These are phyloP conservation scores for Biston betularia DNA, from an alignment of 2,888 invertebrate species.

Conservation along the genomic window DNA sequence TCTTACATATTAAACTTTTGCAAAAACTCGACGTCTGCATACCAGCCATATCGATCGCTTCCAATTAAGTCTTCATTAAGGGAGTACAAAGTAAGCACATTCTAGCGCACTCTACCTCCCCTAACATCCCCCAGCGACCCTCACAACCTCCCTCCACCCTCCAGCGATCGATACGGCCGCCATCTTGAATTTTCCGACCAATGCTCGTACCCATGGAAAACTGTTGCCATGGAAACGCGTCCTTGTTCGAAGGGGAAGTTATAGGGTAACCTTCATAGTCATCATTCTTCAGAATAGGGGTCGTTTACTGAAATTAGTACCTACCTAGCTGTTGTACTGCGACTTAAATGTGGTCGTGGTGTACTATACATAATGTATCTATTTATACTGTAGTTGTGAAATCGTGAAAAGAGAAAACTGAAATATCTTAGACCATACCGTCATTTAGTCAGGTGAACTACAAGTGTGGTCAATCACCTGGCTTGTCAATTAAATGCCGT, in stretches of 20 bases:
- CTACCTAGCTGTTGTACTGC: neutral
- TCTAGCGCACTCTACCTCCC: slow-evolving; percentile 61
- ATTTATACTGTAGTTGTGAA: no score
- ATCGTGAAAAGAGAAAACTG: no score
- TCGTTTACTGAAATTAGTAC: slow-evolving; percentile 30
- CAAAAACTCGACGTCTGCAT: slow-evolving; percentile 1
- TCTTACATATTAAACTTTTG: neutral
- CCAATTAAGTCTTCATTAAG: slow-evolving; percentile 47
- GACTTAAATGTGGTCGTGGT: neutral
- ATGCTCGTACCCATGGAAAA: slow-evolving; percentile 82
- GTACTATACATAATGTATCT: no score
- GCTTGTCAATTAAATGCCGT: no score
- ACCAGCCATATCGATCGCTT: slow-evolving; percentile 37
- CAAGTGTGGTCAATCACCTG: no score
- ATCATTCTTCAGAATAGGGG: slow-evolving; percentile 45
- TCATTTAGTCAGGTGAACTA: no score
- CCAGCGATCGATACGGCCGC: slow-evolving; percentile 78
- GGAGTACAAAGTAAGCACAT: slow-evolving; percentile 60
- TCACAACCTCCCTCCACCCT: slow-evolving; percentile 61
- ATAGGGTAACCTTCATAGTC: slow-evolving; percentile 68
- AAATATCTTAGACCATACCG: no score
- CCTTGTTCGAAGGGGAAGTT: slow-evolving; percentile 76
- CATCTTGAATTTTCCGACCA: slow-evolving; percentile 86
- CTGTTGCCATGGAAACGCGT: slow-evolving; percentile 73
- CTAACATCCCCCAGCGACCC: slow-evolving; percentile 51